phyloP scores from a whole-genome alignment of 2,888 invertebrate genomes.

The Lasioglossum marginatum region DNA sequence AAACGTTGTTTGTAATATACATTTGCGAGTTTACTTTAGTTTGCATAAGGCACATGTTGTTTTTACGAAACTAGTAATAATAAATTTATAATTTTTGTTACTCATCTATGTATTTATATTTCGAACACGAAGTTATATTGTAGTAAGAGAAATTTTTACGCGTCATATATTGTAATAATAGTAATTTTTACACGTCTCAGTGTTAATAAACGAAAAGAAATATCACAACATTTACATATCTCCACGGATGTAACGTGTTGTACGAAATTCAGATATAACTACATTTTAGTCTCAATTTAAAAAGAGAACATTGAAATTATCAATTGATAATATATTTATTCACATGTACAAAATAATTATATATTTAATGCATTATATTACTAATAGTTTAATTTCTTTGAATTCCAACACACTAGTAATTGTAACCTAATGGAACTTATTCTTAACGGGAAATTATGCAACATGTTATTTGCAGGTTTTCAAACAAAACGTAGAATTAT shows the following conservation, averaged over 20 bases:
- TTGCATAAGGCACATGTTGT: conserved; percentile 45
- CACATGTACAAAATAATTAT: conserved; percentile 25
- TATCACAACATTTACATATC: conserved; percentile 29
- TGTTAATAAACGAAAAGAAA: conserved; percentile 16
- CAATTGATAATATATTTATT: conserved; percentile 12
- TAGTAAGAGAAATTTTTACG: conserved; percentile 11
- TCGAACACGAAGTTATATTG: conserved; percentile 29
- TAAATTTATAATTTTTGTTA: conserved; percentile 68
- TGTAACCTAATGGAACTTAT: conserved; percentile 21
- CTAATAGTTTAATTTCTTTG: conserved; percentile 28
- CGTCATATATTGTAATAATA: too few relatives aligned
- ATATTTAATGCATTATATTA: conserved; percentile 32
- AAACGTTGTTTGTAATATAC: conserved; percentile 39
- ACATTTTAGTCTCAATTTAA: conserved; percentile 13
- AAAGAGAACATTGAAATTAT: conserved; percentile 11
- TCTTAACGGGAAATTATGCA: conserved; percentile 15
- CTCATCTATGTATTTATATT: conserved; percentile 55
- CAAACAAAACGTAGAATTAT: conserved; percentile 46
- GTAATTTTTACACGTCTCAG: not conserved
- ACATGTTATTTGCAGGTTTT: conserved; percentile 54
- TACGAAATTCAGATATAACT: conserved; percentile 23
- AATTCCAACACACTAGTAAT: conserved; percentile 12
- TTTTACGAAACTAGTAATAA: conserved; percentile 47
- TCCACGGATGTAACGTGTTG: conserved; percentile 10
- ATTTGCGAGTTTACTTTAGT: conserved; percentile 51